A percentile compares a stretch with the other conserved stretches of the same genome.
Conservation (phyloP, 2,888 invertebrate species). For the Leptinotarsa rubiginosa region DNA sequence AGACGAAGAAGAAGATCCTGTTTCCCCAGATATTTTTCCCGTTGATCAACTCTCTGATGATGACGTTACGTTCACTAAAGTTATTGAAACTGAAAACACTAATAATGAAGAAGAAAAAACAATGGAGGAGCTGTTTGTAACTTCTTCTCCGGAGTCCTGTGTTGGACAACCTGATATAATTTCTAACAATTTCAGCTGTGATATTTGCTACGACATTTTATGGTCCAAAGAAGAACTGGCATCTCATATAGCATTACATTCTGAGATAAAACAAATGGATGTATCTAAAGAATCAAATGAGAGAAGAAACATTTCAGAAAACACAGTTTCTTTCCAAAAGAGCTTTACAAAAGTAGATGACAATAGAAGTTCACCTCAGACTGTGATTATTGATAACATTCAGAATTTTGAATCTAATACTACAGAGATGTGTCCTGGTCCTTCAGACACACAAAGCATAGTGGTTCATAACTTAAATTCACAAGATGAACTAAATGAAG, state of each 20-base stretch:
- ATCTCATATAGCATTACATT: conserved; percentile 7
- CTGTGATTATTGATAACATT: background rate
- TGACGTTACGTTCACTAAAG: background rate
- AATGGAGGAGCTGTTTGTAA: background rate
- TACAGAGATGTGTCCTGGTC: too few species aligned
- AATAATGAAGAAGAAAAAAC: background rate
- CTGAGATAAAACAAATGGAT: background rate
- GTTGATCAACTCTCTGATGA: background rate
- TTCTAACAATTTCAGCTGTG: conserved; percentile 9
- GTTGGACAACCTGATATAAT: background rate
- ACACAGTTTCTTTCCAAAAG: background rate
- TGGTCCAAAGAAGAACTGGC: conserved; percentile 4
- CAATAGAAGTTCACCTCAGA: background rate
- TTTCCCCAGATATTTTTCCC: background rate
- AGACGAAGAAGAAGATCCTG: conserved; percentile 7
- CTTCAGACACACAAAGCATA: background rate
- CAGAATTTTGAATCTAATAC: background rate
- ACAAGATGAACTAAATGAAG: background rate
- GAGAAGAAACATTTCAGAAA: background rate
- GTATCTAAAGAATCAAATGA: background rate
- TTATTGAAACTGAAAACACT: background rate
- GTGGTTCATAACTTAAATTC: background rate
- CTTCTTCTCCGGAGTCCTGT: background rate
- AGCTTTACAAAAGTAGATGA: background rate
- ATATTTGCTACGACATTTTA: conserved; percentile 17